These are phyloP conservation scores for Meta bourneti DNA, from an alignment of 2,888 invertebrate species.

Conservation along the genomic window DNA sequence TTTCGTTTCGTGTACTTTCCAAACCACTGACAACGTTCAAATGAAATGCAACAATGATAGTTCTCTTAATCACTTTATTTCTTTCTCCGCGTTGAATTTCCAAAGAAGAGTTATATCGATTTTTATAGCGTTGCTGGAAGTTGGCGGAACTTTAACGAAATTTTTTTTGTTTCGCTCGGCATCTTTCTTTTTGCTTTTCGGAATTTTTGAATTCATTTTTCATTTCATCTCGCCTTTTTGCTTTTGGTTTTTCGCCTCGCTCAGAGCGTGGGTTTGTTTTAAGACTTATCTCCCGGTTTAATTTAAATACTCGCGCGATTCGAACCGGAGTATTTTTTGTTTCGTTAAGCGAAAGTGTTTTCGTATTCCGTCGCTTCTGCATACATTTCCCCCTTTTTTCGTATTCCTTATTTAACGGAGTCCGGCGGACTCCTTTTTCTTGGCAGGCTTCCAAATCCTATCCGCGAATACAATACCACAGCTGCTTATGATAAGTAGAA, in stretches of 20 bases:
- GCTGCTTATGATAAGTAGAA: slow-evolving; percentile 66
- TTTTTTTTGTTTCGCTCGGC: slow-evolving; percentile 3
- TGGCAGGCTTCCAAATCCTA: not conserved
- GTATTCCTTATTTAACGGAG: not conserved
- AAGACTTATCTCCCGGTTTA: slow-evolving; percentile 41
- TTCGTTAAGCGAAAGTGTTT: slow-evolving; percentile 38
- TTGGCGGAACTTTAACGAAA: not conserved
- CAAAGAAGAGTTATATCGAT: slow-evolving; percentile 1
- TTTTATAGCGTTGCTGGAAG: not conserved
- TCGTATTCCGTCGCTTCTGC: slow-evolving; percentile 25
- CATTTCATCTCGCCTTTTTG: slow-evolving; percentile 14
- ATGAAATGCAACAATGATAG: not conserved
- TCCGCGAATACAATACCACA: slow-evolving; percentile 7
- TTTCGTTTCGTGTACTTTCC: not conserved
- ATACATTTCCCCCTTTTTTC: not conserved
- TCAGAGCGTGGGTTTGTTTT: slow-evolving; percentile 9
- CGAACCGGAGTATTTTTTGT: not conserved
- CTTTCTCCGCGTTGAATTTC: not conserved
- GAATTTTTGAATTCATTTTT: slow-evolving; percentile 42
- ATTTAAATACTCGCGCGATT: slow-evolving; percentile 57
- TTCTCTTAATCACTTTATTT: slow-evolving; percentile 13
- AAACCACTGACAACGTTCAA: not conserved
- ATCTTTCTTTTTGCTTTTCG: slow-evolving; percentile 6
- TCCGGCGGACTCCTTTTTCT: not conserved
- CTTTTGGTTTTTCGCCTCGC: not conserved